These are phyloP conservation scores for Anguilla marmorata DNA, from an alignment of 2,797 vertebrate genomes.

Conservation along the genomic window DNA sequence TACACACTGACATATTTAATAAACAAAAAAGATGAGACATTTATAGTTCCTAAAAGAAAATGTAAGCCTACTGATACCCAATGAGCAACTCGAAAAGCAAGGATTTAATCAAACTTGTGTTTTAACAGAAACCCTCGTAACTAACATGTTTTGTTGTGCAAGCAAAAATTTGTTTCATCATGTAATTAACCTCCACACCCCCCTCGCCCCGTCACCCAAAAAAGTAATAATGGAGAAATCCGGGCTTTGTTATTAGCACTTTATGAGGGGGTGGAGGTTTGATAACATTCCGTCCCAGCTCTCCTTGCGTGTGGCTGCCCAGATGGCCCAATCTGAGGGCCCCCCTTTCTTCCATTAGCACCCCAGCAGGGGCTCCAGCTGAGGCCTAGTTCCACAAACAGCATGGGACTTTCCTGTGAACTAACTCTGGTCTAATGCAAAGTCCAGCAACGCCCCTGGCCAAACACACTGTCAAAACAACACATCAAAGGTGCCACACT, in stretches of 20 bases:
- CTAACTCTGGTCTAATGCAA: conserved; percentile 27
- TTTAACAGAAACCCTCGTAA: not conserved
- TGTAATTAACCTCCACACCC: not conserved
- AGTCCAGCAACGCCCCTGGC: conserved; percentile 18
- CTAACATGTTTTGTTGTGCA: not conserved
- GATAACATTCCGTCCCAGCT: conserved; percentile 52
- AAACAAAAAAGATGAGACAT: not conserved
- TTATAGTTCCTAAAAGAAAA: not conserved
- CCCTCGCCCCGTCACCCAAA: not conserved
- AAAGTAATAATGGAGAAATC: not conserved
- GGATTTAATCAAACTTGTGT: not conserved
- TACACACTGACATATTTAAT: not conserved
- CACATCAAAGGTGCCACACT: conserved; percentile 26
- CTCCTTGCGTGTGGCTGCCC: conserved; percentile 48
- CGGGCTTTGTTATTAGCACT: conserved; percentile 29
- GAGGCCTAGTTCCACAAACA: conserved; percentile 55
- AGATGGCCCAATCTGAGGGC: conserved; percentile 51
- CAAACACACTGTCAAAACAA: conserved; percentile 40
- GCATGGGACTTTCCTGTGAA: conserved; percentile 44
- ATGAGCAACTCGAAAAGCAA: not conserved
- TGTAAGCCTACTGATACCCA: not conserved
- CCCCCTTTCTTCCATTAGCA: conserved; percentile 60
- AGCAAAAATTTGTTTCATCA: not conserved
- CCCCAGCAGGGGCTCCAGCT: conserved; percentile 50
- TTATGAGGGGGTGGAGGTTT: conserved; percentile 51